Evolutionary conservation across 2,113 vertebrate species (phyloP).

Genomic region (Centropus unirufus): DNA sequence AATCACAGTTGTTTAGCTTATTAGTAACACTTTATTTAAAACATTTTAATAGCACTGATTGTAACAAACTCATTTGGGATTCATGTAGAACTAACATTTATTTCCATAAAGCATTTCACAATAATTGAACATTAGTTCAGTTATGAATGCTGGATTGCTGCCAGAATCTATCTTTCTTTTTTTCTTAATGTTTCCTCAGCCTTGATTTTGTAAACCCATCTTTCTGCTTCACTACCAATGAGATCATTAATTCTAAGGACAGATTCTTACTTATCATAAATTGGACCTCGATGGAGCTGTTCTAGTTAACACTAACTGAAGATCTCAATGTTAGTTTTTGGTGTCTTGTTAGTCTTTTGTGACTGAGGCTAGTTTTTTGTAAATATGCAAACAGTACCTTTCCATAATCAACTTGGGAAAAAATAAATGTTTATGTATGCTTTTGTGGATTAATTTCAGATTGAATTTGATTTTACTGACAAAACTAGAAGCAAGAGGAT

Average conservation of each 20-base stretch:
- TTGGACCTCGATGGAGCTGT: neutral
- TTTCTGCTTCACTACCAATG: slow-evolving; percentile 11
- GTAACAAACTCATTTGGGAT: slow-evolving; percentile 63
- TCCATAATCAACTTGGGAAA: neutral
- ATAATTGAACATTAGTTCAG: slow-evolving; percentile 58
- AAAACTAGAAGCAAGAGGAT: neutral
- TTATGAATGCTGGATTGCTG: slow-evolving; percentile 41
- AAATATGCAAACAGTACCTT: neutral
- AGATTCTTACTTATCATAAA: neutral
- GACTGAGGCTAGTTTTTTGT: neutral
- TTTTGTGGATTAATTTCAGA: neutral
- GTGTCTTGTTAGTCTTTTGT: neutral
- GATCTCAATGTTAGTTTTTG: neutral
- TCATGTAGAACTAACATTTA: slow-evolving; percentile 67
- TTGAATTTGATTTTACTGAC: neutral
- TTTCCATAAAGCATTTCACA: slow-evolving; percentile 62
- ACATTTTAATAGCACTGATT: slow-evolving; percentile 55
- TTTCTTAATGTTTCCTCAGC: neutral
- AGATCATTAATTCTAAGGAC: neutral
- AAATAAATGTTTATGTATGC: neutral
- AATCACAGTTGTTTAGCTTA: slow-evolving; percentile 50
- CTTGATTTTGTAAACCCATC: neutral
- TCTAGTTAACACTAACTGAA: neutral
- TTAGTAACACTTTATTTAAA: slow-evolving; percentile 61
- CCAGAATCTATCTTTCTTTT: neutral